phyloP scores from a whole-genome alignment of 2,888 invertebrate species.

The Leptinotarsa rubiginosa region DNA sequence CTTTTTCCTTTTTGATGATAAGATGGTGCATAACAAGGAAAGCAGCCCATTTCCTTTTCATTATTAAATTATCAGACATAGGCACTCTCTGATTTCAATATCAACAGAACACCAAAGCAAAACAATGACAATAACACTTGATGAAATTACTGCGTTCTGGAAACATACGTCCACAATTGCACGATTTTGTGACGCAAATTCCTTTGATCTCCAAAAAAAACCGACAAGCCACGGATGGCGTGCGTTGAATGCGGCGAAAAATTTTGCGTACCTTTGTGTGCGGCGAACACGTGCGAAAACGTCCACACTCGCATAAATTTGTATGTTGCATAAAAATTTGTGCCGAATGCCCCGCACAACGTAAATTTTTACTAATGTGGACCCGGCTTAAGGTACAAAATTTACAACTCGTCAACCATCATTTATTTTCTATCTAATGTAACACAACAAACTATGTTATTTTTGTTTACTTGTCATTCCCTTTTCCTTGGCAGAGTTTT shows the following conservation, averaged over 20 bases:
- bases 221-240: conserved; percentile 28
- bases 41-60: not conserved
- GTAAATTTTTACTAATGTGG: conserved; percentile 7
- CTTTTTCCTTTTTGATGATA: not conserved
- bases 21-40: not conserved
- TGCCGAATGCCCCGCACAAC: not conserved
- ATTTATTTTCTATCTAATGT: too few relatives aligned
- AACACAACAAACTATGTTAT: too few relatives aligned
- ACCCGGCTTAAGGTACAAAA: not conserved
- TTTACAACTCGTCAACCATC: too few relatives aligned
- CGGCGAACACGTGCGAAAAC: conserved; percentile 11
- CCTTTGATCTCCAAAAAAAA: conserved; percentile 24
- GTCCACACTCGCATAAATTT: conserved; percentile 16
- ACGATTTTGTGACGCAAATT: conserved; percentile 23
- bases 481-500: too few relatives aligned
- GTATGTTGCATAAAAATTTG: not conserved
- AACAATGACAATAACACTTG: not conserved
- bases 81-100: not conserved
- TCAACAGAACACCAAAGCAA: conserved; percentile 1
- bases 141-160: conserved; percentile 1
- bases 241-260: conserved; percentile 25
- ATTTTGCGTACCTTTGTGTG: conserved; percentile 19
- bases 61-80: not conserved
- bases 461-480: too few relatives aligned
- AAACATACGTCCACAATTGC: conserved; percentile 14